Evolutionary conservation across 2,888 invertebrate genomes (phyloP), one percentile per base, ranked within the genome.

Genomic region (Gerris lacustris): DNA sequence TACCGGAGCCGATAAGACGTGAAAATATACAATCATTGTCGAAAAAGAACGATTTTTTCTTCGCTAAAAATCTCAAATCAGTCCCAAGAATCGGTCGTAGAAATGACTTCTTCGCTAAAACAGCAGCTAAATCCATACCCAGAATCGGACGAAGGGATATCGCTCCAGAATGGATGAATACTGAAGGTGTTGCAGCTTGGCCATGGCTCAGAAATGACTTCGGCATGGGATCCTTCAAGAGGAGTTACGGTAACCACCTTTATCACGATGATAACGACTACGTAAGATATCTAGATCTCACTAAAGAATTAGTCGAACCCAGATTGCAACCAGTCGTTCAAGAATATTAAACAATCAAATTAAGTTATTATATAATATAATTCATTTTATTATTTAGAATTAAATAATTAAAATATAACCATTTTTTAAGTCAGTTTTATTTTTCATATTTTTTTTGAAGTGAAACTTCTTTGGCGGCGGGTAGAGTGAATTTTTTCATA

Each of bases 101-200:
- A n/a, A 74, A 75, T 69, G 75, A 75, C 55, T 74, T 74, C 68
- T 75, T 75, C 67, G 70, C 75, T 6, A 76, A 76, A 64, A 55
- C 55, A 1, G 76, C 76, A 7, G 73, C 75, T 15, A 76, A 76
- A 69, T 74, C 76, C 18, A 73, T 76, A 9, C 76, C 76, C 0
- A 70, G 76, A 18, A 75, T 76, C 15, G 76, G 76, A 6, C 44
- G 74, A 45, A 71, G 74, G 44, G 67, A 71, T 17, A 43, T 69
- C 18, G 66, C 71, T 11, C 47, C 69, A 62, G 69, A 66, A 71
- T 62, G 69, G 45, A 18, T 55, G 6, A 71, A 73, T 43, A 70
- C 70, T 18, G 73, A 71, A 63, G 72, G 69, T 6, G 63, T 71
- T 11, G 63, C 71, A 15, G 74, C 73, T 6, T 74, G 74, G 74